phyloP scores from a whole-genome alignment of 2,888 invertebrate genomes.

The Drosophila limbata region DNA sequence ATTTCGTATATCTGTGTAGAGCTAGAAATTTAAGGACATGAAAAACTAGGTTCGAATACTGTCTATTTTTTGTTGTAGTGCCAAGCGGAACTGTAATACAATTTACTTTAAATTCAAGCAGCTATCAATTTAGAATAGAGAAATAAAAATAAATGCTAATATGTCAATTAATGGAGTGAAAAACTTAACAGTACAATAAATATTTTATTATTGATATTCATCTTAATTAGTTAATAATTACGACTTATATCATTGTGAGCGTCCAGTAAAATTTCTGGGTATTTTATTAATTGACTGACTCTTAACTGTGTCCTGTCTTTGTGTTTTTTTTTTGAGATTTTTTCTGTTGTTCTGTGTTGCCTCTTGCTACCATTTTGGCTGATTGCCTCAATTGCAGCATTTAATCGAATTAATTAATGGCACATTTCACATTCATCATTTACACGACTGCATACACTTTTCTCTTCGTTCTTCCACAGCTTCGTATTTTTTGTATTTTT shows the following conservation, averaged over 20 bases:
- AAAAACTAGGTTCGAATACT: not conserved
- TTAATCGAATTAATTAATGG: slow-evolving; percentile 82
- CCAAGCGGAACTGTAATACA: not conserved
- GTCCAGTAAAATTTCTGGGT: slow-evolving; percentile 36
- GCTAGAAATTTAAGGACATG: slow-evolving; percentile 22
- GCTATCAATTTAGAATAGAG: not conserved
- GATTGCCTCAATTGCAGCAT: slow-evolving; percentile 73
- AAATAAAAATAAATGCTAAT: slow-evolving; percentile 2
- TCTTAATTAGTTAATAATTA: not conserved
- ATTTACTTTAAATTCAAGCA: not conserved
- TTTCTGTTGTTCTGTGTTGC: slow-evolving; percentile 16
- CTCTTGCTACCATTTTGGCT: slow-evolving; percentile 56
- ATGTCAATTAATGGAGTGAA: no score
- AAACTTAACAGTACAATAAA: not conserved
- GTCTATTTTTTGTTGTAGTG: not conserved
- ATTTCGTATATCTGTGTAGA: not conserved
- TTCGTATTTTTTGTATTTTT: slow-evolving; percentile 63
- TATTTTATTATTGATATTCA: not conserved
- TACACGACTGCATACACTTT: slow-evolving; percentile 65
- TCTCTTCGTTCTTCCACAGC: slow-evolving; percentile 52
- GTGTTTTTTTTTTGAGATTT: not conserved
- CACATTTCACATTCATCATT: slow-evolving; percentile 80
- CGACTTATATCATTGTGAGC: not conserved
- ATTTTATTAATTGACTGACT: slow-evolving; percentile 47
- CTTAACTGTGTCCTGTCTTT: slow-evolving; percentile 35